Percentiles rank a stretch among this genome's conserved stretches.
These are phyloP conservation scores for Oxytorus armatus DNA, from an alignment of 2,888 invertebrate genomes.

Conservation along the genomic window DNA sequence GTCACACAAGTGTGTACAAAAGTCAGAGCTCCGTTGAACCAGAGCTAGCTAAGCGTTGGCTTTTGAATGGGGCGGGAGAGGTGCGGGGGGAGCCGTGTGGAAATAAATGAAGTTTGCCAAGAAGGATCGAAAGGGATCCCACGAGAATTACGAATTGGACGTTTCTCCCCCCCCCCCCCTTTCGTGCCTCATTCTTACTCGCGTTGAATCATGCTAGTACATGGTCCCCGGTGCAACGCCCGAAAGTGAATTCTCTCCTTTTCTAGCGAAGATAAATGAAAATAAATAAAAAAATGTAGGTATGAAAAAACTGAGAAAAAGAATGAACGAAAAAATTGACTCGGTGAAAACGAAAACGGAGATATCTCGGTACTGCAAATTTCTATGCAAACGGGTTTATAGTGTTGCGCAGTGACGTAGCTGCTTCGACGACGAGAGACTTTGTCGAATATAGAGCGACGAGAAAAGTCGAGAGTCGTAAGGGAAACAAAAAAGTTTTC, in stretches of 20 bases:
- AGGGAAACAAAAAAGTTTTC: constrained; percentile 32
- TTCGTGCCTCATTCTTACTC: constrained; percentile 4
- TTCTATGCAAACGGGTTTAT: constrained; percentile 65
- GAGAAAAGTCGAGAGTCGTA: constrained; percentile 36
- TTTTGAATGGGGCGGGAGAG: background rate
- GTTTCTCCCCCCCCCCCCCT: constrained; percentile 30
- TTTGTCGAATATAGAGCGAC: constrained; percentile 39
- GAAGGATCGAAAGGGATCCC: constrained; percentile 41
- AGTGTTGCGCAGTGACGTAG: constrained; percentile 4
- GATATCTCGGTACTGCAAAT: no score
- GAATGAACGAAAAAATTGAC: background rate
- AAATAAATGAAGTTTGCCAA: constrained; percentile 30
- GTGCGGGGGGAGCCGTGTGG: background rate
- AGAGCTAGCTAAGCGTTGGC: no score
- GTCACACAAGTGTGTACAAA: constrained; percentile 17
- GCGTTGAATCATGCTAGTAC: constrained; percentile 22
- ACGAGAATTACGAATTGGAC: constrained; percentile 59
- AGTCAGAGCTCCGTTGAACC: constrained; percentile 37
- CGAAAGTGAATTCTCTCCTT: constrained; percentile 36
- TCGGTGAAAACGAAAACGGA: no score
- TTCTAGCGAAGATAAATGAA: constrained; percentile 26
- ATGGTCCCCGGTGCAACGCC: constrained; percentile 55
- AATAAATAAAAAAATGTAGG: constrained; percentile 19
- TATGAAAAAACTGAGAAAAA: background rate
- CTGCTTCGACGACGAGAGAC: constrained; percentile 21